A percentile compares a stretch with the other conserved stretches of the same genome.
These are phyloP conservation scores for Tenthredo amoena DNA, from an alignment of 2,888 invertebrate species.

Conservation along the genomic window DNA sequence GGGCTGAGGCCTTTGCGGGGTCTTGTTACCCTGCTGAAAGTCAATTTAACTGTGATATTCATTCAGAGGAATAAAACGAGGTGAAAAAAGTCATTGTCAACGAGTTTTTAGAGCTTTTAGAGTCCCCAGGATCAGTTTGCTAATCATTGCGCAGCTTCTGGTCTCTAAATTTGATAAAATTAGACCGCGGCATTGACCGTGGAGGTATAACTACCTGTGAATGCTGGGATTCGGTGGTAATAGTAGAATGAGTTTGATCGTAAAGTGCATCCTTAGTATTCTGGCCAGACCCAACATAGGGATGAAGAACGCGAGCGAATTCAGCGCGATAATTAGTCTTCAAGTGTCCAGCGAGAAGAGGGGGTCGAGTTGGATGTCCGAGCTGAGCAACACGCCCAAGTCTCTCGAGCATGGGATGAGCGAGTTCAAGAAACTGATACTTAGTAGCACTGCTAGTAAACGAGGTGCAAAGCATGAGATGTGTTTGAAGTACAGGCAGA, in stretches of 20 bases:
- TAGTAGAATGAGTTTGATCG: conserved; percentile 69
- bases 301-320: conserved; percentile 83
- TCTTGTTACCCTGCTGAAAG: conserved; percentile 53
- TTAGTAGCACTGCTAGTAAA: conserved; percentile 87
- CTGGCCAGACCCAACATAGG: conserved; percentile 79
- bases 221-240: conserved; percentile 67
- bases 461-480: conserved; percentile 85
- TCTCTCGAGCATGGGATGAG: conserved; percentile 84
- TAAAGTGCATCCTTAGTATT: conserved; percentile 69
- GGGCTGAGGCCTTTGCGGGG: conserved; percentile 63
- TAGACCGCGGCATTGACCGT: not conserved
- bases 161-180: conserved; percentile 57
- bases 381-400: conserved; percentile 84
- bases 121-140: not conserved
- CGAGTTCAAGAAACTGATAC: conserved; percentile 87
- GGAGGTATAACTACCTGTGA: conserved; percentile 67
- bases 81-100: not conserved
- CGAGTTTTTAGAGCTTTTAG: not conserved
- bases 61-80: not conserved
- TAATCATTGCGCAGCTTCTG: conserved; percentile 62
- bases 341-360: conserved; percentile 68
- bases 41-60: not conserved
- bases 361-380: conserved; percentile 81
- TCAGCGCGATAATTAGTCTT: conserved; percentile 83
- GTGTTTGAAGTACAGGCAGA: conserved; percentile 85